Evolutionary conservation across 1,140 invertebrate genomes (phyloP), one percentile per base, ranked within the genome.

Genomic region (Aphis gossypii): DNA sequence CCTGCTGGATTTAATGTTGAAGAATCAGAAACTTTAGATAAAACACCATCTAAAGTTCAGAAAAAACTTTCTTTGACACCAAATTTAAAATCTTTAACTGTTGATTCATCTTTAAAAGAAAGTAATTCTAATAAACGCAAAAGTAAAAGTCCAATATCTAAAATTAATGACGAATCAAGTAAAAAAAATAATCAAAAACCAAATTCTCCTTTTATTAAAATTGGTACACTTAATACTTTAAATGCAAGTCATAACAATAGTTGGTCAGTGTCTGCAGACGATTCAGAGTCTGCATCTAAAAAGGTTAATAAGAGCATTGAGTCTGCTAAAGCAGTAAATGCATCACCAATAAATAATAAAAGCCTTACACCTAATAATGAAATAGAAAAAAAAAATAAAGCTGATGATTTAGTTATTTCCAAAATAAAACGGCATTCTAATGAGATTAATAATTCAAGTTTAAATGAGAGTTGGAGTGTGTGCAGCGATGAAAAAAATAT

Each of bases 401-500:
- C 1, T 56, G 91, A 83, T 51, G 60, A 92, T 83, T 83, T 92
- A 51, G 68, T 92, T 83, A 35, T 92, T 6, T 60, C 51, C 25
- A 92, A 92, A 92, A 21, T 92, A 14, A 51, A 92, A 92, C 44
- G 91, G 21, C 46, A 30, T 30, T 93, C 92, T 44, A 20, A 38
- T 54, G 92, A 56, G 30, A 93, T 86, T 4, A 44, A 38, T 41
- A 86, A 86, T 84, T 35, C 21, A 44, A 93, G 82, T 86, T 14
- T 84, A 54, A 93, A 93, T 93, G 35, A 41, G 35, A 93, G 92
- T 86, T 93, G 92, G 92, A 86, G 82, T 86, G 92, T 93, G 4
- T 84, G 68, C 7, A 38, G 30, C 30, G 76, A 93, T 93, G 51
- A 86, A 21, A 93, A 93, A 44, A 88, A 9, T 25, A 76, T 25